Conservation (phyloP, 1,140 invertebrate species). For the Heliconius himera region DNA sequence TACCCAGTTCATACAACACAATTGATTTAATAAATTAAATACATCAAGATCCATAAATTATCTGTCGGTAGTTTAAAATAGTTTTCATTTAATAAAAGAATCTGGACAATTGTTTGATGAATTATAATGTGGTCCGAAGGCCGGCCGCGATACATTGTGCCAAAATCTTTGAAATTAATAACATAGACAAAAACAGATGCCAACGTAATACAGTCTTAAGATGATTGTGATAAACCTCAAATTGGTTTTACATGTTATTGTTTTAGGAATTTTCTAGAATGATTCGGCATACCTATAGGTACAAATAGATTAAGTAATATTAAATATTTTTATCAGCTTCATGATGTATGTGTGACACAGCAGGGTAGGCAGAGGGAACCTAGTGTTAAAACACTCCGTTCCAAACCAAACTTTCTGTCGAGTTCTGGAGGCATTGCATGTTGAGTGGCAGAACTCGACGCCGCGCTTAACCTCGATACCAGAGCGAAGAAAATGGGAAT, state of each 20-base stretch:
- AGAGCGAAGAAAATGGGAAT: no score
- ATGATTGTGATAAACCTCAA: conserved; percentile 16
- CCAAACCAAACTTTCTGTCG: no score
- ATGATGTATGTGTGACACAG: no score
- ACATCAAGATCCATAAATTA: conserved; percentile 45
- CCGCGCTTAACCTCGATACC: no score
- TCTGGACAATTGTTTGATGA: conserved; percentile 50
- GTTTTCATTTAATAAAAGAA: conserved; percentile 43
- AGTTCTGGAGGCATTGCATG: no score
- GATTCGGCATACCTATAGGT: conserved; percentile 34
- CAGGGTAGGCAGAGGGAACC: no score
- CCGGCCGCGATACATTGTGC: conserved; percentile 49
- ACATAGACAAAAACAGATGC: conserved; percentile 21
- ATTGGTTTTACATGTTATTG: conserved; percentile 8
- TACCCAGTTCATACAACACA: conserved; percentile 7
- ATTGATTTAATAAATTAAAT: conserved; percentile 43
- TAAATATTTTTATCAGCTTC: background rate
- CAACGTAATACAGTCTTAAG: conserved; percentile 25
- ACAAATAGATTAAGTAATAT: conserved; percentile 36
- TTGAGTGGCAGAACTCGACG: no score
- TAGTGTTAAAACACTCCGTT: no score
- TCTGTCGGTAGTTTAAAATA: conserved; percentile 48
- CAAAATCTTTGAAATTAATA: conserved; percentile 46
- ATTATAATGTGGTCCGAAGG: conserved; percentile 48
- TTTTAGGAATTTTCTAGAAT: conserved; percentile 32